phyloP scores from a whole-genome alignment of 2,888 invertebrate genomes.

The Dendrolimus houi region DNA sequence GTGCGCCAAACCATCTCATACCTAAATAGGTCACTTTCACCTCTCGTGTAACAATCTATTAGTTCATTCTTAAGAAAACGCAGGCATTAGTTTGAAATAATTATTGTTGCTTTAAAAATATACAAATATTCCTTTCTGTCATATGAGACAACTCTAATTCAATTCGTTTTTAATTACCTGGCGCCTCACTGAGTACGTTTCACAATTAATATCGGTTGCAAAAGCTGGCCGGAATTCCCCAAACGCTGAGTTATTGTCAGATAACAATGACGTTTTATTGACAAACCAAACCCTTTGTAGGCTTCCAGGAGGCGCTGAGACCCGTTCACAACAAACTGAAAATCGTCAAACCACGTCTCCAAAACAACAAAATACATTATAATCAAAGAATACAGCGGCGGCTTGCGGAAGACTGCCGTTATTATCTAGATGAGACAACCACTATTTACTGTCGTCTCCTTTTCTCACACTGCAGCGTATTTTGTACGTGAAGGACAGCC shows the following conservation, averaged over 20 bases:
- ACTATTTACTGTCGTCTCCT: constrained; percentile 39
- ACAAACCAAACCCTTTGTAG: constrained; percentile 38
- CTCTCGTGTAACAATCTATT: too few relatives aligned
- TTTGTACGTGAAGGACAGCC: constrained; percentile 39
- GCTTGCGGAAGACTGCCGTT: constrained; percentile 64
- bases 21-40: too few relatives aligned
- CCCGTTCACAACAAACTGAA: constrained; percentile 42
- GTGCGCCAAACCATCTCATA: too few relatives aligned
- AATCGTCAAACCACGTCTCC: constrained; percentile 34
- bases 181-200: constrained; percentile 12
- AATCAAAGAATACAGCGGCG: constrained; percentile 39
- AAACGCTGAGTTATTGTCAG: constrained; percentile 37
- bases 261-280: constrained; percentile 58
- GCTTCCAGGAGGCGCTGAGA: constrained; percentile 21
- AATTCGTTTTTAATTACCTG: neutral
- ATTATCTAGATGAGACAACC: constrained; percentile 40
- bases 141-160: too few relatives aligned
- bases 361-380: constrained; percentile 44
- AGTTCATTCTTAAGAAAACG: too few relatives aligned
- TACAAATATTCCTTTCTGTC: too few relatives aligned
- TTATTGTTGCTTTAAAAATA: too few relatives aligned
- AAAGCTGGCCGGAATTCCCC: constrained; percentile 20
- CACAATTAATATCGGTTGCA: constrained; percentile 27
- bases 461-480: constrained; percentile 17
- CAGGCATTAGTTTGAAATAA: too few relatives aligned